Evolutionary conservation across 2,888 invertebrate genomes (phyloP), one percentile per base, ranked within the genome.

Genomic region (Andrena trimmerana): DNA sequence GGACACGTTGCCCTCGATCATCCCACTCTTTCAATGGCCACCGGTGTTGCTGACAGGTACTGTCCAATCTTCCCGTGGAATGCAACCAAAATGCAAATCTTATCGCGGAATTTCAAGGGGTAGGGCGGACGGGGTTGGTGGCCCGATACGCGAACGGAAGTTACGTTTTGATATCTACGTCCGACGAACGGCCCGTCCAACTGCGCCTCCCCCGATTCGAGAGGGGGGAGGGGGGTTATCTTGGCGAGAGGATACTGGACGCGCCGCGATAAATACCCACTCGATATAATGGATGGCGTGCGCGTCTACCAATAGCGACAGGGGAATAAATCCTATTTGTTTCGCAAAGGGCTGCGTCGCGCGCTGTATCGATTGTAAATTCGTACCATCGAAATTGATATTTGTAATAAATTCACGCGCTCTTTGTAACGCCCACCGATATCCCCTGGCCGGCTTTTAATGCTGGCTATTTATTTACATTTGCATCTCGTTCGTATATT

Each of bases 241-340:
- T 87, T 81, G 79, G 74, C 71, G 71, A 78, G 84, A 72, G 85
- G 81, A 80, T 73, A 79, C 79, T 80, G 87, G 71, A 84, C 81
- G 72, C 57, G 67, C 68, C 71, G 83, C 89, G 87, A 89, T 89
- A 89, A 89, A 89, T 89, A 85, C 82, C 84, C 87, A 76, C 82
- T 75, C 86, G 79, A 77, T 89, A 82, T 87, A 88, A 88, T 86
- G 87, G 87, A 88, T 81, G 83, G 78, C 60, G 72, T 62, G 69
- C 76, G 78, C 74, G 71, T 83, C 81, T 65, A 71, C 70, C 75
- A 70, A 77, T 65, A 70, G 71, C 42, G 76, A 81, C 78, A 76
- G 60, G 33, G 71, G 67, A 84, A 86, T 79, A 86, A 87, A 88
- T 87, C 80, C 88, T 80, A 76, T 84, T 87, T 84, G 83, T 86